Conservation (phyloP, 2,888 invertebrate species). For the Isoperla grammatica region DNA sequence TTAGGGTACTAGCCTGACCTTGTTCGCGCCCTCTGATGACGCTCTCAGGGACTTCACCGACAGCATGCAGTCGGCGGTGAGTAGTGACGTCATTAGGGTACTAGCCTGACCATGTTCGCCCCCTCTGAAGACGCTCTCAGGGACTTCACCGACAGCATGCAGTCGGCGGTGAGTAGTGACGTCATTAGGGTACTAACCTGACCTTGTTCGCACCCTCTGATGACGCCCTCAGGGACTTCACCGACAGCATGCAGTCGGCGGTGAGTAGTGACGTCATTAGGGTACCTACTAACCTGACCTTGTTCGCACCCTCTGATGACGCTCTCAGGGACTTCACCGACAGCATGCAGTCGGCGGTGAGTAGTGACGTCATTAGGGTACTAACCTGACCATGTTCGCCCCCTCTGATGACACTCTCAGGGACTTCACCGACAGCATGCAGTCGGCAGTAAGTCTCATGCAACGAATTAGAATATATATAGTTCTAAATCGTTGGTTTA, state of each 20-base stretch:
- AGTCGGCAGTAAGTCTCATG: constrained; percentile 51
- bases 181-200: too few relatives aligned
- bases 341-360: constrained; percentile 48
- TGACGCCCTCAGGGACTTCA: constrained; percentile 42
- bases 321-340: constrained; percentile 41
- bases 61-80: constrained; percentile 48
- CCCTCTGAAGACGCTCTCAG: constrained; percentile 46
- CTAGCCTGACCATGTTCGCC: constrained; percentile 50
- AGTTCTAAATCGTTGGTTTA: too few relatives aligned
- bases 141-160: constrained; percentile 39
- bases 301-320: constrained; percentile 47
- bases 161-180: constrained; percentile 50
- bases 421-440: constrained; percentile 39
- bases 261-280: too few relatives aligned
- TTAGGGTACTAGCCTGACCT: constrained; percentile 52
- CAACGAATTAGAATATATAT: too few relatives aligned
- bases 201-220: constrained; percentile 48
- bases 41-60: constrained; percentile 41
- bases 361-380: too few relatives aligned
- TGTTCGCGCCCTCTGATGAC: constrained; percentile 47
- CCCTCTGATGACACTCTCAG: constrained; percentile 46
- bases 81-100: too few relatives aligned
- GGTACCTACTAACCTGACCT: constrained; percentile 52
- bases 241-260: constrained; percentile 44
- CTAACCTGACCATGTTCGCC: constrained; percentile 50